Evolutionary conservation across 2,888 invertebrate species (phyloP), one percentile per base, ranked within the genome.

Genomic region (Tolmerus cingulatus): DNA sequence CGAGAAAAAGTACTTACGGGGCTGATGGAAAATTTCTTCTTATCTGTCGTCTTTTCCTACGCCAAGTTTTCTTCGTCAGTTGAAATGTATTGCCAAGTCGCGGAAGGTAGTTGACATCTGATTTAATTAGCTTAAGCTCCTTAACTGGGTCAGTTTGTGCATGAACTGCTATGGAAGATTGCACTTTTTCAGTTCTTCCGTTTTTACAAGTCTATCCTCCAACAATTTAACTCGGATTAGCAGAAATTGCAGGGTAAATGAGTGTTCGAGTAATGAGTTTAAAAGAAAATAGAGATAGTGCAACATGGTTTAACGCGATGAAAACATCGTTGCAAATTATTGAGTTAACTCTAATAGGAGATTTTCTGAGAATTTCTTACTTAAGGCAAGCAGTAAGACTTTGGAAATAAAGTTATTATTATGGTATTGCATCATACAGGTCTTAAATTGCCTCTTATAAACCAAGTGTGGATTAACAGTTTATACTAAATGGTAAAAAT

Each of bases 51-150:
- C 66, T 66, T 19, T 66, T 23, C 27, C 23, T 19, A 57, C 9
- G 57, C 57, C 27, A 12, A 23, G 66, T 19, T 27, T 19, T 66
- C 51, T 7, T 51, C 51, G n/a, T 51, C 51, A 7, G 9, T 40
- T 12, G 9, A 66, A 55, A 23, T 8, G 27, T 27, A 66, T 12
- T 23, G 1, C 51, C n/a, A 19, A 8, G 51, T 66, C 66, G 2
- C 66, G 16, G 30, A 82, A 82, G 66, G 82, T 66, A 19, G 23
- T 66, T 82, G 82, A 37, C 82, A 82, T 66, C 37, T 57, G 66
- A 82, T 82, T 82, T 19, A 82, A 82, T 82, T 82, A 82, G 82
- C 66, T 57, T 57, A 82, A 82, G 57, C 57, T 51, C 57, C 27
- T 82, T 66, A 82, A 82, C 82, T 82, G 37, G 66, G 82, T 82